Percentiles rank a stretch among this genome's conserved stretches.
Evolutionary conservation across 2,113 vertebrate species (phyloP).

Genomic region (Trematomus loennbergii): DNA sequence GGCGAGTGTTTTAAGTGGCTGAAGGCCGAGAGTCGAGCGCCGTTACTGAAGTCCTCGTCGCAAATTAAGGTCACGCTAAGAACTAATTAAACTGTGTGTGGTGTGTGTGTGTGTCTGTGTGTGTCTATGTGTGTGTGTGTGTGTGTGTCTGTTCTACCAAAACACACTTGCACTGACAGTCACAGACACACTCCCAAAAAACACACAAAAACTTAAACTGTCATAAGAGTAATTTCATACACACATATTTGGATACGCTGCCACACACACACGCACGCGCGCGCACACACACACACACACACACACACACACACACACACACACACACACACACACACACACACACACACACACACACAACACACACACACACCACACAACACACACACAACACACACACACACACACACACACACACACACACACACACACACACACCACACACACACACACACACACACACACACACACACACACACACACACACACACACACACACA

Average conservation of each 20-base stretch:
- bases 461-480: not conserved
- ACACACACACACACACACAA: not conserved
- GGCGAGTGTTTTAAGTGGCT: slow-evolving; percentile 39
- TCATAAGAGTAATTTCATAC: not conserved
- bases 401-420: no score
- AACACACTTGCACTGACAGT: slow-evolving; percentile 1
- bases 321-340: no score
- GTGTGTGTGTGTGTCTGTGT: slow-evolving; percentile 44
- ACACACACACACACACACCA: no score
- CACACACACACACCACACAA: no score
- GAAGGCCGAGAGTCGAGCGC: slow-evolving; percentile 38
- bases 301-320: no score
- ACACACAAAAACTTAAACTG: not conserved
- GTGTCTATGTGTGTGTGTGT: slow-evolving; percentile 48
- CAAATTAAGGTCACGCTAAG: slow-evolving; percentile 76
- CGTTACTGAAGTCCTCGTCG: slow-evolving; percentile 49
- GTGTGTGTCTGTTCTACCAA: not conserved
- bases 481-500: not conserved
- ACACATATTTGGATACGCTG: no score
- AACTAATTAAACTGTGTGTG: slow-evolving; percentile 79
- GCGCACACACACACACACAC: no score
- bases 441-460: not conserved
- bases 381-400: no score
- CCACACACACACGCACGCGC: not conserved
- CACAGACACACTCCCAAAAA: not conserved